A percentile compares a stretch with the other conserved stretches of the same genome.
These are phyloP conservation scores for Rhyacophila brunnea DNA, from an alignment of 1,140 invertebrate species.

Conservation along the genomic window DNA sequence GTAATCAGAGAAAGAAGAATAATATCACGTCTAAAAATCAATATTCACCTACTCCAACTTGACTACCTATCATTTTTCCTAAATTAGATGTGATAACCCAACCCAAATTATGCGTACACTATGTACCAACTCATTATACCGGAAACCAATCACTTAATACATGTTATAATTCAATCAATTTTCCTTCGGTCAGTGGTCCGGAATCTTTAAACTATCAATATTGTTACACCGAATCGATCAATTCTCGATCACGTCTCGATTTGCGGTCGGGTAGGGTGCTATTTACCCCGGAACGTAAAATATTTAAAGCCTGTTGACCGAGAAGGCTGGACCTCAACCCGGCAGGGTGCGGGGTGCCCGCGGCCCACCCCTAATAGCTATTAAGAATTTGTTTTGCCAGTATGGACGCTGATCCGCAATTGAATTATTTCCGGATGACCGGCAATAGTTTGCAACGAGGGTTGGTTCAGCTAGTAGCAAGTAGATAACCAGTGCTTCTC, in stretches of 20 bases:
- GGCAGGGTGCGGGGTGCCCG: background rate
- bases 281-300: background rate
- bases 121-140: too few species aligned
- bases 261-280: background rate
- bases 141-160: too few species aligned
- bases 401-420: conserved; percentile 13
- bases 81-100: too few species aligned
- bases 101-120: too few species aligned
- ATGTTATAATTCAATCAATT: too few species aligned
- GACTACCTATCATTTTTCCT: too few species aligned
- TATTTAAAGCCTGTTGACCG: conserved; percentile 1
- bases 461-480: too few species aligned
- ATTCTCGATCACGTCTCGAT: background rate
- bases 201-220: background rate
- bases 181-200: background rate
- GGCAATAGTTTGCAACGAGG: background rate
- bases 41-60: too few species aligned
- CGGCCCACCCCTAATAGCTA: conserved; percentile 5
- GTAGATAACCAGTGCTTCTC: too few species aligned
- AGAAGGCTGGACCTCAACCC: conserved; percentile 2
- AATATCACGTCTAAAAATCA: too few species aligned
- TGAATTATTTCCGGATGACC: conserved; percentile 16
- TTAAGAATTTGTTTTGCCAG: conserved; percentile 20
- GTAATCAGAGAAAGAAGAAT: too few species aligned
- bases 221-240: conserved; percentile 4